phyloP scores from a whole-genome alignment of 2,113 vertebrate species.

The Heliornis fulica region DNA sequence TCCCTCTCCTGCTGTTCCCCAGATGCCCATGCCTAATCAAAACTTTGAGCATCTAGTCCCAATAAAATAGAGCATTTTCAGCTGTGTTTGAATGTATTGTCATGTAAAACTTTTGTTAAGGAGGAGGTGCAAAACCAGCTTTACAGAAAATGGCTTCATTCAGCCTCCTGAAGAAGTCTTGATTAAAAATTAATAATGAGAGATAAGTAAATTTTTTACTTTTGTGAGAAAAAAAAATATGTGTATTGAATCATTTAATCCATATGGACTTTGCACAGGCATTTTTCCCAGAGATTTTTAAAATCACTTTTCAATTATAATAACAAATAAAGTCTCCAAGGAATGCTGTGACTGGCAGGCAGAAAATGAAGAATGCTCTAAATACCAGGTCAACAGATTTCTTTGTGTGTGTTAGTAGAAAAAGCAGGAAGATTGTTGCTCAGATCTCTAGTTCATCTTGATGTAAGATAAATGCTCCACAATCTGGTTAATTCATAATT shows the following conservation, averaged over 20 bases:
- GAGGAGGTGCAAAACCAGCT: neutral
- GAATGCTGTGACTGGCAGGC: neutral
- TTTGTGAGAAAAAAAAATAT: neutral
- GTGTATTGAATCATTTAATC: neutral
- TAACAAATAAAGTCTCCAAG: neutral
- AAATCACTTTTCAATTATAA: neutral
- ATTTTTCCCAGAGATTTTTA: neutral
- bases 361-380: neutral
- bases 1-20: neutral
- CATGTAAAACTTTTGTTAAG: neutral
- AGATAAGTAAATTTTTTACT: neutral
- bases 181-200: neutral
- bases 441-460: neutral
- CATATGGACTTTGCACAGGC: neutral
- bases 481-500: slow-evolving; percentile 44
- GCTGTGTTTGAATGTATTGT: neutral
- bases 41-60: neutral
- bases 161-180: neutral
- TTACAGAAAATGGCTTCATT: neutral
- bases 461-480: neutral
- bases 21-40: neutral
- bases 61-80: neutral
- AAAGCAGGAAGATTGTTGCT: neutral
- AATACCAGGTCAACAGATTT: neutral
- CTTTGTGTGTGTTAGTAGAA: neutral